Evolutionary conservation across 37 sponge, comb jelly and placozoan genomes (phyloP), one percentile per base, ranked within the genome.

Genomic region (Oopsacas minuta): DNA sequence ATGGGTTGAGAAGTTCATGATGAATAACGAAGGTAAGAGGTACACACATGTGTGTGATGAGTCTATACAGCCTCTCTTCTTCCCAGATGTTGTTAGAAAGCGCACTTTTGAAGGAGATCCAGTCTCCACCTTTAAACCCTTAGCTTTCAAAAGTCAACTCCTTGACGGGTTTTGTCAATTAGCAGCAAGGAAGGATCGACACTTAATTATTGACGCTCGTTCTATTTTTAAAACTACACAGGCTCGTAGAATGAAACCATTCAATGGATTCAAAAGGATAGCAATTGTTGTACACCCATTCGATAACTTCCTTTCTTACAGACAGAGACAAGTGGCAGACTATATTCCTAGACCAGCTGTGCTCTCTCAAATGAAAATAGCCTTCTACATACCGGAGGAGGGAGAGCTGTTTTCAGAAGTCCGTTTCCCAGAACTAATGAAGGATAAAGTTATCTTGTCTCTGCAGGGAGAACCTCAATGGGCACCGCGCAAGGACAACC

Each of bases 1-100:
- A 0, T 97, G 99, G 99, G 94, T 90, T 0, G 83, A 88, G 86
- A 95, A 90, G 81, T 89, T 93, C 61, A 39, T 69, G 35, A 22
- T 22, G 1, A 83, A 90, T 35, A 83, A 89, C 75, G 81, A 86
- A 3, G 90, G 90, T 23, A 93, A 95, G 87, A 15, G 84, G 35
- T 97, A 88, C 92, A 91, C 85, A 81, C 87, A 95, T 37, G 53
- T 97, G 34, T 91, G 85, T 90, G 95, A 1, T 20, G 85, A 81
- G 49, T 81, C 53, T 46, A 61, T 61, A 10, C 75, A 61, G 75
- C 30, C 75, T 5, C 75, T 61, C 17, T 61, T 61, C 75, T 10
- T 3, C 30, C 75, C 75, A 20, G 75, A 61, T 10, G 1, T 61
- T 12, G 28, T n/a, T n/a, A 61, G 75, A 10, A 10, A 10, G 28